These are phyloP conservation scores for Drosophila maculinotata DNA, from an alignment of 2,888 invertebrate species.

Conservation along the genomic window DNA sequence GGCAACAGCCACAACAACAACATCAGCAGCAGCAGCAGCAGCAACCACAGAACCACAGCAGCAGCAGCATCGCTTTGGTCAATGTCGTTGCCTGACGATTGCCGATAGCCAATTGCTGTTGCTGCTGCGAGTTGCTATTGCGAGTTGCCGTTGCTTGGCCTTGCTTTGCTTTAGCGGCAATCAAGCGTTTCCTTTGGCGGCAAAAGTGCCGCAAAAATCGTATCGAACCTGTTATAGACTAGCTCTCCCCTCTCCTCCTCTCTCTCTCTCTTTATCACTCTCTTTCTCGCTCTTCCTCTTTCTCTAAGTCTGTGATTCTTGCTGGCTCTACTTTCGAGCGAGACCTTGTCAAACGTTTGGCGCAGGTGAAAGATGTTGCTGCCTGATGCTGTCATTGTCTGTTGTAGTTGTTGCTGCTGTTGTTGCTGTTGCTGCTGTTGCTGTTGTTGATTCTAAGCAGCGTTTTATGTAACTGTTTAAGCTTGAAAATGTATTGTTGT, in stretches of 20 bases:
- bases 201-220: slow-evolving; percentile 73
- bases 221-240: slow-evolving; percentile 72
- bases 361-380: slow-evolving; percentile 55
- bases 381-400: slow-evolving; percentile 61
- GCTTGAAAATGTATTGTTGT: slow-evolving; percentile 71
- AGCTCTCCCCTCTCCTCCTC: background rate
- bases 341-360: slow-evolving; percentile 47
- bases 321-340: slow-evolving; percentile 30
- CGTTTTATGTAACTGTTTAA: slow-evolving; percentile 75
- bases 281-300: background rate
- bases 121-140: slow-evolving; percentile 24
- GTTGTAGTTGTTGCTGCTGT: slow-evolving; percentile 10
- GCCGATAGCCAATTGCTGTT: slow-evolving; percentile 23
- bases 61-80: slow-evolving; percentile 57
- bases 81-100: slow-evolving; percentile 60
- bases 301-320: slow-evolving; percentile 1
- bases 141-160: slow-evolving; percentile 72
- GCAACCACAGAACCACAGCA: slow-evolving; percentile 22
- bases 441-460: slow-evolving; percentile 24
- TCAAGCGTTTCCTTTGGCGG: slow-evolving; percentile 73
- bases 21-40: slow-evolving; percentile 18
- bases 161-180: slow-evolving; percentile 71
- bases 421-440: slow-evolving; percentile 29
- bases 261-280: slow-evolving; percentile 5
- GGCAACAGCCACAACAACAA: slow-evolving; percentile 33